Conservation (phyloP, 2,888 invertebrate species). For the Autographa pulchrina region DNA sequence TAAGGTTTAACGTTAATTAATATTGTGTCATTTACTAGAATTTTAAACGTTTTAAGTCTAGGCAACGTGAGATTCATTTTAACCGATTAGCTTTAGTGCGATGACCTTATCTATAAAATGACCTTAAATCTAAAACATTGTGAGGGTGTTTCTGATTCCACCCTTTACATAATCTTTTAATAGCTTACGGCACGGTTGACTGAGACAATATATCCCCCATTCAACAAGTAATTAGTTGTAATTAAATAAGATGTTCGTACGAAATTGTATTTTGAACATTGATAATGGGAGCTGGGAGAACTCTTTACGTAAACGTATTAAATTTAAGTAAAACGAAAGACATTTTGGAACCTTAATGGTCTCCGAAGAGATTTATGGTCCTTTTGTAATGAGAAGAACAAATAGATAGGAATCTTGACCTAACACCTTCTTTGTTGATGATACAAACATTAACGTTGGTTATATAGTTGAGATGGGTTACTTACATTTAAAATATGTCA, state of each 20-base stretch:
- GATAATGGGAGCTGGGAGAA: not conserved
- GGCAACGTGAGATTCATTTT: not conserved
- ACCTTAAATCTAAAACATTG: not conserved
- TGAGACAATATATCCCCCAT: not conserved
- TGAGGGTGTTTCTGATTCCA: not conserved
- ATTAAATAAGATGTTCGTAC: constrained; percentile 4
- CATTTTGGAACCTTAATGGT: constrained; percentile 1
- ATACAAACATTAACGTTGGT: not conserved
- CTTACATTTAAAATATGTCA: too few relatives aligned
- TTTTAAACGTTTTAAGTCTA: not conserved
- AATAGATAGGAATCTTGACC: constrained; percentile 1
- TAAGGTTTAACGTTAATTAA: not conserved
- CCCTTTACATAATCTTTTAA: constrained; percentile 1
- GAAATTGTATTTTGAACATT: constrained; percentile 2
- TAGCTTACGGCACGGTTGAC: not conserved
- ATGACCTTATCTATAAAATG: not conserved
- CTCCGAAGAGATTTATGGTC: not conserved
- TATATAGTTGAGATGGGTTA: not conserved
- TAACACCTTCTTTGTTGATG: not conserved
- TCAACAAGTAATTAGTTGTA: not conserved
- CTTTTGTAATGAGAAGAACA: not conserved
- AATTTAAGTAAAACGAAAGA: not conserved
- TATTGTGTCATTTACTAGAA: not conserved
- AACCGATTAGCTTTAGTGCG: not conserved
- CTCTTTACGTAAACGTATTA: constrained; percentile 4